These are phyloP conservation scores for Thera britannica DNA, from an alignment of 2,888 invertebrate species.

Conservation along the genomic window DNA sequence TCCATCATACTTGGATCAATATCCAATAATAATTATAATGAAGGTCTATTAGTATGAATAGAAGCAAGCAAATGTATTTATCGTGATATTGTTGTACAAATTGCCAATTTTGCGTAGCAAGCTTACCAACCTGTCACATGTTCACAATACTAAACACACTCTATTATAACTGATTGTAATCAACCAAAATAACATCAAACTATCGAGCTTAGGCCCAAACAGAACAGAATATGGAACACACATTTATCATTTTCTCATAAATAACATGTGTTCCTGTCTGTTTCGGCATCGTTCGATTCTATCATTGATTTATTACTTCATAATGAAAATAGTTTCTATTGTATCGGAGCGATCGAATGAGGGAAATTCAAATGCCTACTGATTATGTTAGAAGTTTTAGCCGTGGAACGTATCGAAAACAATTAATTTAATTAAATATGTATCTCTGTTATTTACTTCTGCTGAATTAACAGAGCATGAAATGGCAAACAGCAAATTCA, in stretches of 20 bases:
- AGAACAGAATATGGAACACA: constrained; percentile 53
- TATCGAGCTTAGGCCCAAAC: constrained; percentile 47
- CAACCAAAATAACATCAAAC: constrained; percentile 44
- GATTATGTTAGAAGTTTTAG: constrained; percentile 49
- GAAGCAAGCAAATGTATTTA: no score
- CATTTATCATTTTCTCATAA: constrained; percentile 72
- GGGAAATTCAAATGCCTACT: constrained; percentile 40
- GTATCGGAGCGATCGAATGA: constrained; percentile 53
- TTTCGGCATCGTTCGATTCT: constrained; percentile 70
- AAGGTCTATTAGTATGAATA: not conserved
- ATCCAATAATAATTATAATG: not conserved
- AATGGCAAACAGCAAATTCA: constrained; percentile 44
- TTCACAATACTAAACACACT: constrained; percentile 29
- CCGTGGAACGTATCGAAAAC: constrained; percentile 52
- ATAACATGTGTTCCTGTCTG: constrained; percentile 73
- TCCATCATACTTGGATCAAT: not conserved
- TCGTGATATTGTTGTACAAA: constrained; percentile 23
- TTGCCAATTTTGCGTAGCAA: constrained; percentile 37
- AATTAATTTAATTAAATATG: constrained; percentile 58
- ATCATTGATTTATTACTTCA: constrained; percentile 79
- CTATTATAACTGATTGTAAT: constrained; percentile 41
- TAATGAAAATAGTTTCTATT: constrained; percentile 79
- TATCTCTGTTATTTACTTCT: constrained; percentile 36
- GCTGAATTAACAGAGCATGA: constrained; percentile 25
- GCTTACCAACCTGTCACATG: constrained; percentile 36